These are phyloP conservation scores for Sebastes taczanowskii DNA, from an alignment of 2,797 vertebrate genomes.

Conservation along the genomic window DNA sequence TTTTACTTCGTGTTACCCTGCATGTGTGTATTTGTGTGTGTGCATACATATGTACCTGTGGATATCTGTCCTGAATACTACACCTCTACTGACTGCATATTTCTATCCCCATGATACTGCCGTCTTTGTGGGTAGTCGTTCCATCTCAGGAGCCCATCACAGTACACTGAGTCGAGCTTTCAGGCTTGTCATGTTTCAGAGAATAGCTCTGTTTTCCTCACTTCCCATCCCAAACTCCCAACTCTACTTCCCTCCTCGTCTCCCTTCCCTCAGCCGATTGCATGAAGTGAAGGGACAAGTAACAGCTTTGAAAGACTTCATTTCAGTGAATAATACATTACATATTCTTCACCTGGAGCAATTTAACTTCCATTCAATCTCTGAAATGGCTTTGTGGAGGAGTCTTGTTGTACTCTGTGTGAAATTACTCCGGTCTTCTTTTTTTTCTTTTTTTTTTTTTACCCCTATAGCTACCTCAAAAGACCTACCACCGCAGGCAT, in stretches of 20 bases:
- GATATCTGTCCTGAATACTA: constrained; percentile 22
- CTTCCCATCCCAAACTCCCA: constrained; percentile 23
- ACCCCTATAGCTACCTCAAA: constrained; percentile 6
- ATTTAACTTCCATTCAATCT: constrained; percentile 49
- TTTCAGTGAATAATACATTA: constrained; percentile 67
- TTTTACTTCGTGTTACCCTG: neutral
- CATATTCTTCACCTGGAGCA: constrained; percentile 58
- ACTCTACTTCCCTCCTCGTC: neutral
- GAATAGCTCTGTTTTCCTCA: constrained; percentile 41
- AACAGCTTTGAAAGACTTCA: constrained; percentile 43
- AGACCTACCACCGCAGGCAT: constrained; percentile 11
- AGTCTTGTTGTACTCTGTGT: constrained; percentile 38
- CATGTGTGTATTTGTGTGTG: neutral
- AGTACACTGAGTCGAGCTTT: constrained; percentile 6
- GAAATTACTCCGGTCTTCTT: constrained; percentile 40
- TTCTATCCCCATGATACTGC: constrained; percentile 13
- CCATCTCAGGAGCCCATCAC: constrained; percentile 12
- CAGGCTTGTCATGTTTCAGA: constrained; percentile 50
- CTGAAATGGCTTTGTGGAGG: constrained; percentile 38
- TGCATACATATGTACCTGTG: neutral
- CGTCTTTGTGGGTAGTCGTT: constrained; percentile 24
- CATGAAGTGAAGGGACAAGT: constrained; percentile 33
- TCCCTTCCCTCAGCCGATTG: constrained; percentile 15
- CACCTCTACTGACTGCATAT: neutral
- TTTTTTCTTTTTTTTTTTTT: neutral